Conservation (phyloP, 2,113 vertebrate genomes). For the Pseudonaja textilis region DNA sequence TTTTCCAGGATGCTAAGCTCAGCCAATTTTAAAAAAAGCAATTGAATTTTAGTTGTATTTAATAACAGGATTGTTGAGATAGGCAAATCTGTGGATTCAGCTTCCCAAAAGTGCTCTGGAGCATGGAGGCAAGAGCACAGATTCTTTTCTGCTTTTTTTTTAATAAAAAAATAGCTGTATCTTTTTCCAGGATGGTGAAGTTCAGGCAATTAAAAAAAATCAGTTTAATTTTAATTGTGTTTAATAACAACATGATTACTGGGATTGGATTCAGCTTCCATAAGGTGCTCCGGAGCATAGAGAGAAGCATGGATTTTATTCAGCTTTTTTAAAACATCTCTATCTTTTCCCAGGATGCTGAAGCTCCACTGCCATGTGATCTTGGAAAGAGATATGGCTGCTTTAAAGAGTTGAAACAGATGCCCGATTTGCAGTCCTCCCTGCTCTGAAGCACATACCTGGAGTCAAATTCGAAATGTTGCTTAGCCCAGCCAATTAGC, state of each 20-base stretch:
- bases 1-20: no score
- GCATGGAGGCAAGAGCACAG: no score
- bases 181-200: background rate
- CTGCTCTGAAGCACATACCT: background rate
- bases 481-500: background rate
- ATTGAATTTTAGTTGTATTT: no score
- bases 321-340: background rate
- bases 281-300: background rate
- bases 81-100: no score
- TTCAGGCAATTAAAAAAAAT: background rate
- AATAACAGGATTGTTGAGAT: no score
- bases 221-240: background rate
- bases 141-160: background rate
- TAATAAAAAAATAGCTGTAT: background rate
- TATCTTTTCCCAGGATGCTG: background rate
- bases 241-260: background rate
- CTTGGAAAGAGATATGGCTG: background rate
- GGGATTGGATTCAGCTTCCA: background rate
- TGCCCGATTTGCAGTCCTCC: background rate
- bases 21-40: no score
- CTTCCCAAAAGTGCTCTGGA: no score
- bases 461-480: background rate
- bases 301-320: background rate
- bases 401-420: background rate
- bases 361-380: background rate